Conservation (phyloP, 2,888 invertebrate genomes). For the Dysmachus trigonus region DNA sequence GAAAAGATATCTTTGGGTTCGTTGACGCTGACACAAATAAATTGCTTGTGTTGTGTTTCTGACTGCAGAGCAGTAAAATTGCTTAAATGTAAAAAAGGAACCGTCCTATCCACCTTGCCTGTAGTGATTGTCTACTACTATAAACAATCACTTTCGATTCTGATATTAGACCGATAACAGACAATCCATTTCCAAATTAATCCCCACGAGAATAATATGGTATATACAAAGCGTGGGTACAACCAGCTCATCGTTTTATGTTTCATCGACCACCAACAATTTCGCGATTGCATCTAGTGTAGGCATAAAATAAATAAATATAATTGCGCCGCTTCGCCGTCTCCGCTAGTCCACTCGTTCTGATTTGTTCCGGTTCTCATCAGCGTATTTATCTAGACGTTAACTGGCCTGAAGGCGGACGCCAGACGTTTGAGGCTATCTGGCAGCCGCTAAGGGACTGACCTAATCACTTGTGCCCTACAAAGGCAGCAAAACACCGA, state of each 20-base stretch:
- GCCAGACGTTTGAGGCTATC: background rate
- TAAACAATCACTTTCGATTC: background rate
- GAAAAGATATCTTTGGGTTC: too few species aligned
- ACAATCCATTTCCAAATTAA: background rate
- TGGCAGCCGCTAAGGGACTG: background rate
- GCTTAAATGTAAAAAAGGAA: background rate
- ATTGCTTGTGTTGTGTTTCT: background rate
- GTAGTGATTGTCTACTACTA: background rate
- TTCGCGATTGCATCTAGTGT: background rate
- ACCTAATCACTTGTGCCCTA: slow-evolving; percentile 14
- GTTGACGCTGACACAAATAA: background rate
- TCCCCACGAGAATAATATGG: background rate
- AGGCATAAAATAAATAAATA: background rate
- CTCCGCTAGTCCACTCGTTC: background rate
- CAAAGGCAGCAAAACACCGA: background rate
- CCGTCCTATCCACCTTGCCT: background rate
- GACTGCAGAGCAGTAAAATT: background rate
- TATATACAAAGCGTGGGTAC: background rate
- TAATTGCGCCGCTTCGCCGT: background rate
- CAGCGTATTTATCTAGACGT: background rate
- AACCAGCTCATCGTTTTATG: background rate
- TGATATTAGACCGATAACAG: background rate
- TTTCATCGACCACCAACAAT: background rate
- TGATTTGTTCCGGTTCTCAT: slow-evolving; percentile 12
- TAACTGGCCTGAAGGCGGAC: background rate